Conservation (phyloP, 2,113 vertebrate species). For the Monopterus albus region DNA sequence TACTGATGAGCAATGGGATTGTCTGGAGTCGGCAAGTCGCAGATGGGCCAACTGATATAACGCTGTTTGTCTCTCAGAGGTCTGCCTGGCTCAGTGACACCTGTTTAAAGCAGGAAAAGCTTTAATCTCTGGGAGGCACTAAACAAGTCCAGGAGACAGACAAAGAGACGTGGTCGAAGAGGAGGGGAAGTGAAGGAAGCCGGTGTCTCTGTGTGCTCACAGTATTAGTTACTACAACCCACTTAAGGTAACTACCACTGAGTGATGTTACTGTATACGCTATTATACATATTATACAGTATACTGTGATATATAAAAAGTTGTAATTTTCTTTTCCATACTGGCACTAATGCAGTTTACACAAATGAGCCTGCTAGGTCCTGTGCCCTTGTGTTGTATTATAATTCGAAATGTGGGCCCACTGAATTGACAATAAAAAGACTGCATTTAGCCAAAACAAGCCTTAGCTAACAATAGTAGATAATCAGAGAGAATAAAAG, state of each 20-base stretch:
- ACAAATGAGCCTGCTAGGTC: conserved; percentile 27
- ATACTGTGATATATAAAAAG: conserved; percentile 32
- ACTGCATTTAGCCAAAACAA: conserved; percentile 75
- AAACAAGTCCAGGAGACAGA: conserved; percentile 74
- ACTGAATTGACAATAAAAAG: conserved; percentile 65
- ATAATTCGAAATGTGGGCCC: conserved; percentile 51
- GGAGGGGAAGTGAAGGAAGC: conserved; percentile 66
- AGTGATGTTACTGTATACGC: conserved; percentile 4
- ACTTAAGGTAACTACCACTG: conserved; percentile 51
- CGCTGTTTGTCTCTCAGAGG: conserved; percentile 77
- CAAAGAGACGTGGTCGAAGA: conserved; percentile 65
- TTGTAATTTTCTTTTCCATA: conserved; percentile 21
- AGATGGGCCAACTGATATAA: conserved; percentile 80
- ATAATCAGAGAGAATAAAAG: conserved; percentile 74
- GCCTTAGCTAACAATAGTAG: conserved; percentile 64
- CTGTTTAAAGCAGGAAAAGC: conserved; percentile 82
- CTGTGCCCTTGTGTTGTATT: conserved; percentile 38
- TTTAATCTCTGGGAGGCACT: conserved; percentile 79
- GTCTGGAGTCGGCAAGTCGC: conserved; percentile 83
- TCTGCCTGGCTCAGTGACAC: conserved; percentile 82
- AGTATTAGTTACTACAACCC: conserved; percentile 71
- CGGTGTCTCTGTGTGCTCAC: conserved; percentile 59
- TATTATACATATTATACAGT: not conserved
- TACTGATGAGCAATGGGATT: conserved; percentile 84
- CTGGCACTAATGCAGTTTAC: conserved; percentile 1